phyloP scores from a whole-genome alignment of 2,888 invertebrate genomes.

The Temnothorax rugatulus region DNA sequence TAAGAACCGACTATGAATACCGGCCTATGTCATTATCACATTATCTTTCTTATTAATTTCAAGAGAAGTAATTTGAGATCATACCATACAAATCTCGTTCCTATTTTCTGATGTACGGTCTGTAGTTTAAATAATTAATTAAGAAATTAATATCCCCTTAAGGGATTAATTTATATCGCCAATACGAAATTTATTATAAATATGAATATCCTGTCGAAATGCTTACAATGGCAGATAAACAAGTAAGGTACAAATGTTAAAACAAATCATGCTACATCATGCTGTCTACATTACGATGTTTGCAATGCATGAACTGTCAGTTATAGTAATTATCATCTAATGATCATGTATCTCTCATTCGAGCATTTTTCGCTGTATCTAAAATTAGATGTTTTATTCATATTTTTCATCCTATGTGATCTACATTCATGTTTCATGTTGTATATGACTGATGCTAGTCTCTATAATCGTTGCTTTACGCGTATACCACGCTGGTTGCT shows the following conservation, averaged over 20 bases:
- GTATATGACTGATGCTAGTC: slow-evolving; percentile 22
- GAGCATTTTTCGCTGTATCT: slow-evolving; percentile 2
- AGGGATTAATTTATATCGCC: not conserved
- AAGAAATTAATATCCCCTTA: slow-evolving; percentile 10
- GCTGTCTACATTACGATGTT: slow-evolving; percentile 16
- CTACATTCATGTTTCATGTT: slow-evolving; percentile 32
- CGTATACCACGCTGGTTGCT: not conserved
- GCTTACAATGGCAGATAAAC: slow-evolving; percentile 81
- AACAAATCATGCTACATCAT: slow-evolving; percentile 16
- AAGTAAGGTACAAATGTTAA: slow-evolving; percentile 78
- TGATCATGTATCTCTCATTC: slow-evolving; percentile 9
- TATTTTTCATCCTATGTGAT: slow-evolving; percentile 16
- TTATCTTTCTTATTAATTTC: not conserved
- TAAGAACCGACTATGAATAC: no score
- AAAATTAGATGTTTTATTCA: slow-evolving; percentile 17
- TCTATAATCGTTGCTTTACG: slow-evolving; percentile 30
- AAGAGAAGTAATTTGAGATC: not conserved
- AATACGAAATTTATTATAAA: slow-evolving; percentile 64
- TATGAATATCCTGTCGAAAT: slow-evolving; percentile 77
- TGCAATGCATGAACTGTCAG: slow-evolving; percentile 31
- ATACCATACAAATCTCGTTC: not conserved
- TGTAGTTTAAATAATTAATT: not conserved
- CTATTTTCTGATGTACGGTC: not conserved
- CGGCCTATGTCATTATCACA: not conserved
- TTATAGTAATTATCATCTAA: slow-evolving; percentile 24